Evolutionary conservation across 2,888 invertebrate species (phyloP).

Genomic region (Ormia ochracea): DNA sequence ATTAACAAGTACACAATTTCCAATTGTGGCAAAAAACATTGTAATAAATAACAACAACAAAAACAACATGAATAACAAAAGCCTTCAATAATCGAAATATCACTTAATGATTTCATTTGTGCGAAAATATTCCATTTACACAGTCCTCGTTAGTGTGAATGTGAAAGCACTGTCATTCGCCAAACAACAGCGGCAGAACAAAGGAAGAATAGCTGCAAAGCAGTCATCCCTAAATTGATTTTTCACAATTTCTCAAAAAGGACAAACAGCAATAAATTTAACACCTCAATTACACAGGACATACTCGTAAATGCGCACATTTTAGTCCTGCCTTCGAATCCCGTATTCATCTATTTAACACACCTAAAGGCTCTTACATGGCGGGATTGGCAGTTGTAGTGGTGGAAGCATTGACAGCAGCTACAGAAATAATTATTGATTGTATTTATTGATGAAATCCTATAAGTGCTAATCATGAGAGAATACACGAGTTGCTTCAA

Average conservation of each 20-base stretch:
- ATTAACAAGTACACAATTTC: slow-evolving; percentile 2
- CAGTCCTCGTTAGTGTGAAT: neutral
- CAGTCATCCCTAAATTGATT: slow-evolving; percentile 50
- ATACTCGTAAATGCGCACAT: too few relatives aligned
- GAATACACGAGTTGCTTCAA: slow-evolving; percentile 28
- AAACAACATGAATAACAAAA: too few relatives aligned
- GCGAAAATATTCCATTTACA: slow-evolving; percentile 50
- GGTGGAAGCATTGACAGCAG: neutral
- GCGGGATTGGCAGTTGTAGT: neutral
- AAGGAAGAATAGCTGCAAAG: neutral
- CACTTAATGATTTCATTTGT: slow-evolving; percentile 48
- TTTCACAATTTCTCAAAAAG: slow-evolving; percentile 46
- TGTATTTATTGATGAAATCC: slow-evolving; percentile 59
- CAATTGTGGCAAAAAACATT: neutral
- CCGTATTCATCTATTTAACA: neutral
- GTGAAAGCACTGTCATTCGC: slow-evolving; percentile 3
- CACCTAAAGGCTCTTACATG: neutral
- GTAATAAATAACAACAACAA: neutral
- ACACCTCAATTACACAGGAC: slow-evolving; percentile 34
- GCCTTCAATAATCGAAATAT: slow-evolving; percentile 9
- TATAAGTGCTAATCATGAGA: slow-evolving; percentile 38
- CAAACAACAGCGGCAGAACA: neutral
- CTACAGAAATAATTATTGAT: slow-evolving; percentile 46
- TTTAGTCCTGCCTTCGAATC: neutral
- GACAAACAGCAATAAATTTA: slow-evolving; percentile 28